A percentile compares a stretch with the other conserved stretches of the same genome.
These are phyloP conservation scores for Synanthedon vespiformis DNA, from an alignment of 2,888 invertebrate genomes.

Conservation along the genomic window DNA sequence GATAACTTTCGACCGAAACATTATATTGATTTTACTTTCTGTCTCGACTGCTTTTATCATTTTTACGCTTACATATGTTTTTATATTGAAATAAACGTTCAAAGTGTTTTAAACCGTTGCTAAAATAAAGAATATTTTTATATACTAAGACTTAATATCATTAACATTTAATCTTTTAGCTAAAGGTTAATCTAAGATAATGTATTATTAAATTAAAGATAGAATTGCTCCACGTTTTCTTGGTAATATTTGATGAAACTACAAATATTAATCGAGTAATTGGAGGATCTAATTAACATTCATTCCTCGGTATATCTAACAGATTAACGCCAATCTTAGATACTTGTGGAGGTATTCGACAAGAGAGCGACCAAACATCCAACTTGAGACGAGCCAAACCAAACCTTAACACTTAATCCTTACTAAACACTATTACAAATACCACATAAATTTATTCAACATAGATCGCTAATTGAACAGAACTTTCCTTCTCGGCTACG, in stretches of 20 bases:
- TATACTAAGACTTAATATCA: too few relatives aligned
- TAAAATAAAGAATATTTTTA: too few relatives aligned
- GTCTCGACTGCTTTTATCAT: slow-evolving; percentile 3
- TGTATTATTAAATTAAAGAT: too few relatives aligned
- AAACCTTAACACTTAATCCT: slow-evolving; percentile 45
- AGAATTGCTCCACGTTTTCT: background rate
- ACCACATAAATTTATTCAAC: slow-evolving; percentile 54
- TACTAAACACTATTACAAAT: slow-evolving; percentile 54
- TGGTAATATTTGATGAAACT: background rate
- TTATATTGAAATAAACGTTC: background rate
- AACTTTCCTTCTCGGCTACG: slow-evolving; percentile 27
- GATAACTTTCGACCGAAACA: slow-evolving; percentile 46
- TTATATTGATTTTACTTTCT: slow-evolving; percentile 48
- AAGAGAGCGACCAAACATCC: slow-evolving; percentile 37
- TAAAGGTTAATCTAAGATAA: too few relatives aligned
- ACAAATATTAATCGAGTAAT: background rate
- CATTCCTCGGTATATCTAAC: slow-evolving; percentile 41
- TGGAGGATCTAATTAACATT: slow-evolving; percentile 49
- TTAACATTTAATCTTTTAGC: too few relatives aligned
- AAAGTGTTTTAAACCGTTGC: too few relatives aligned
- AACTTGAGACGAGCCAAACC: slow-evolving; percentile 22
- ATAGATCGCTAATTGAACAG: slow-evolving; percentile 50
- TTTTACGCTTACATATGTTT: background rate
- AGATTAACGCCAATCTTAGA: slow-evolving; percentile 52
- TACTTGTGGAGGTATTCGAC: slow-evolving; percentile 22